These are phyloP conservation scores for Venustoraphidia nigricollis DNA, from an alignment of 2,888 invertebrate genomes.

Conservation along the genomic window DNA sequence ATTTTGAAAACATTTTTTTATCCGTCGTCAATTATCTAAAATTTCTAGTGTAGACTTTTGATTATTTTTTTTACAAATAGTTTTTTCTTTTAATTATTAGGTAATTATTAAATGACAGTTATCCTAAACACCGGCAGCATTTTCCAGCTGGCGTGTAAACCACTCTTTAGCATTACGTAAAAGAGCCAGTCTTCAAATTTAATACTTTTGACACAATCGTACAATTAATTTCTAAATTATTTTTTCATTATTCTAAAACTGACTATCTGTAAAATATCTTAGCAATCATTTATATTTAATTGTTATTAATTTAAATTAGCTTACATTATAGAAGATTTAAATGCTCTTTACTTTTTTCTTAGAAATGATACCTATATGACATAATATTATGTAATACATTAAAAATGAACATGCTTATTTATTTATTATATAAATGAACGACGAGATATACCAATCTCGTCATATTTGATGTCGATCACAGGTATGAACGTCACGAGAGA, in stretches of 20 bases:
- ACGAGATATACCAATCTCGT: background rate
- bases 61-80: constrained; percentile 20
- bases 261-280: constrained; percentile 15
- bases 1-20: constrained; percentile 18
- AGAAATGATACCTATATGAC: constrained; percentile 8
- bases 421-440: background rate
- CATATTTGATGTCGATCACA: constrained; percentile 24
- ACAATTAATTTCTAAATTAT: constrained; percentile 18
- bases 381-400: background rate
- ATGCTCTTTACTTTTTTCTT: constrained; percentile 2
- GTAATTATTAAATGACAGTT: constrained; percentile 19
- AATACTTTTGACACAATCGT: constrained; percentile 32
- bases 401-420: constrained; percentile 1
- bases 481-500: constrained; percentile 24
- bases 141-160: background rate
- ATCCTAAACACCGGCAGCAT: constrained; percentile 24
- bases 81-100: background rate
- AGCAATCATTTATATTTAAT: constrained; percentile 8
- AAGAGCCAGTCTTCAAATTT: constrained; percentile 30
- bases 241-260: constrained; percentile 2
- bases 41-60: constrained; percentile 6
- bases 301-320: constrained; percentile 6
- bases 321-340: constrained; percentile 3
- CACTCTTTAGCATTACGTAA: constrained; percentile 19
- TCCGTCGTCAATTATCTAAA: constrained; percentile 18